Evolutionary conservation across 1,140 invertebrate species (phyloP).

Genomic region (Ooceraea biroi): DNA sequence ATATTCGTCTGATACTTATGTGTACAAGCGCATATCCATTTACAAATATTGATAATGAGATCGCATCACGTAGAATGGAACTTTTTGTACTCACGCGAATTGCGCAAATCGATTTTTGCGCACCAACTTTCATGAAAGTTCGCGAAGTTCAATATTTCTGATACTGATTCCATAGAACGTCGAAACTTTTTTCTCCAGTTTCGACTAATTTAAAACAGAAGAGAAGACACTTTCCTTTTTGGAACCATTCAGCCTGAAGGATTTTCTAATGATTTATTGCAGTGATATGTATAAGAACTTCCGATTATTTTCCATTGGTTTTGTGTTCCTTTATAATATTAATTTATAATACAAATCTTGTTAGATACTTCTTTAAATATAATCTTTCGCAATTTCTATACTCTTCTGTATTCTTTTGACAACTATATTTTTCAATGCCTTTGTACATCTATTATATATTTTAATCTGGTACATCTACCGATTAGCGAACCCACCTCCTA

Average conservation of each 20-base stretch:
- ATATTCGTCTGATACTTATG: background rate
- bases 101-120: background rate
- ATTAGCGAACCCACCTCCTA: no score
- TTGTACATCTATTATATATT: background rate
- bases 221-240: background rate
- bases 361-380: background rate
- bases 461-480: no score
- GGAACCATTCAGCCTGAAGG: background rate
- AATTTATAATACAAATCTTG: no score
- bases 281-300: background rate
- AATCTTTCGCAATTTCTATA: background rate
- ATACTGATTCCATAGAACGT: background rate
- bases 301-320: background rate
- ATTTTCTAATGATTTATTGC: conserved; percentile 8
- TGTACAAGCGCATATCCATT: background rate
- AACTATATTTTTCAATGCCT: background rate
- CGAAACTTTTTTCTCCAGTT: conserved; percentile 20
- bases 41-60: conserved; percentile 24
- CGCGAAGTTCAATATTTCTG: conserved; percentile 11
- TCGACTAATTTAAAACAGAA: background rate
- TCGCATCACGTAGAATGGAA: conserved; percentile 1
- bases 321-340: background rate
- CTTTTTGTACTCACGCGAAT: background rate
- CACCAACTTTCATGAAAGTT: conserved; percentile 1
- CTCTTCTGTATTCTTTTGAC: background rate